Base-by-base conservation (phyloP, 2,888 invertebrate genomes). In the Formica aserva region DNA sequence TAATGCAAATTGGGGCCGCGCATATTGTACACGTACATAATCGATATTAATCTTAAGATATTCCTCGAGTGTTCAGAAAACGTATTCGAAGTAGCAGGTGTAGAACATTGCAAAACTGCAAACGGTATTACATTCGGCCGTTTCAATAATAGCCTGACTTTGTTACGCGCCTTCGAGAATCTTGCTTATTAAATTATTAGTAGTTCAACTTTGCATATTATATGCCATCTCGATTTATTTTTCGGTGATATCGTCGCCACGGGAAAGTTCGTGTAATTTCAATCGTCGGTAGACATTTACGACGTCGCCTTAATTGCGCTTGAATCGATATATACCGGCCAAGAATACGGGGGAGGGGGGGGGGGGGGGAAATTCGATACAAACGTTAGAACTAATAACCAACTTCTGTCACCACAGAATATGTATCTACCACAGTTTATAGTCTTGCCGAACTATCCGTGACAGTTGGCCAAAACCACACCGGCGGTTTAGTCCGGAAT, bases 321-420 rank as follows among this genome's bases (percentile, higher is more conserved):
- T 4, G 38, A 45, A 60, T 80, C 78, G 60, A 45, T 72, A 55
- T 41, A 26, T 41, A 26, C 32, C 5, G 32, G 26, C 60, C 45
- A 80, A 72, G 78, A 80, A 72, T 60, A 45, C 13, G 26, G 45
- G 26, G 45, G 45, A 13, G 13, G 38, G 13, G 45, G 22, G 22
- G n/a, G 11, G 41, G 22, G 32, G 22, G 22, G 29, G 18, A 22
- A 57, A 57, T n/a, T 18, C 32, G 71, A 78, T 78, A 78, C 60
- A 78, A 72, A 72, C 26, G 72, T 80, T 80, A 45, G 32, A 80
- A 80, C 78, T 80, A 80, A 80, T 80, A 80, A 80, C 45, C 71
- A 80, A 80, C 72, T 80, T 72, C 22, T 80, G 78, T 35, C 45
- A 45, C 78, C 71, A 35, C 72, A 35, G 60, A 80, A 80, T 80